Evolutionary conservation across 2,888 invertebrate genomes (phyloP).

Genomic region (Pimpla rufipes): DNA sequence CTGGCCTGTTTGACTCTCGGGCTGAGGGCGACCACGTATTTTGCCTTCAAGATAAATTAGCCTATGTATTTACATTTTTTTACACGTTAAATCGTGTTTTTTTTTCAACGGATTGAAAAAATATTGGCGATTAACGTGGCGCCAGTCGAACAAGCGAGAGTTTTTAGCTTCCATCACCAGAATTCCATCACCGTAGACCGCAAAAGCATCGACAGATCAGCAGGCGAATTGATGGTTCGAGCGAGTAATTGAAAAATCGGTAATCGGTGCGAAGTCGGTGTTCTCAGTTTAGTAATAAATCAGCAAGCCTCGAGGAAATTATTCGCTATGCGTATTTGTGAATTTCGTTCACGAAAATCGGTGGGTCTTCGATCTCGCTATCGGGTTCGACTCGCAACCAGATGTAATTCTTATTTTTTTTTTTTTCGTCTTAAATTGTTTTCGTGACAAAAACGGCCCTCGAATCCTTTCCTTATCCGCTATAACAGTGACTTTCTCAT

Average conservation of each 20-base stretch:
- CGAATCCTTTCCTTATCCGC: conserved; percentile 45
- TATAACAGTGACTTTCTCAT: conserved; percentile 38
- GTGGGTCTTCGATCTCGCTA: conserved; percentile 12
- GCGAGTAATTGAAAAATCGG: conserved; percentile 1
- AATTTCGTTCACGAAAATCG: conserved; percentile 22
- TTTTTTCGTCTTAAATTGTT: too few relatives aligned
- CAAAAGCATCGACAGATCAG: conserved; percentile 13
- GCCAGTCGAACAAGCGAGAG: not conserved
- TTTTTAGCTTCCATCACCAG: too few relatives aligned
- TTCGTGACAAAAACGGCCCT: not conserved
- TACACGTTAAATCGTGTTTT: not conserved
- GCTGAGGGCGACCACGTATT: not conserved
- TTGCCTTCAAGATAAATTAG: too few relatives aligned
- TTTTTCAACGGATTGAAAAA: not conserved
- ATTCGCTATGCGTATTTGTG: conserved; percentile 22
- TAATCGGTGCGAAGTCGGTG: conserved; percentile 37
- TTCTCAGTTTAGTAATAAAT: conserved; percentile 24
- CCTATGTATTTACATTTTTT: too few relatives aligned
- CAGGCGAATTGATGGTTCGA: conserved; percentile 11
- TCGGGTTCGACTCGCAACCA: conserved; percentile 24
- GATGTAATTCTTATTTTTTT: conserved; percentile 1
- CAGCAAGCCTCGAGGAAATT: conserved; percentile 40
- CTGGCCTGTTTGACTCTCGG: not conserved
- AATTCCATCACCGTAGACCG: not conserved
- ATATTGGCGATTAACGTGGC: not conserved